phyloP scores from a whole-genome alignment of 2,888 invertebrate genomes.

The Bibio marci region DNA sequence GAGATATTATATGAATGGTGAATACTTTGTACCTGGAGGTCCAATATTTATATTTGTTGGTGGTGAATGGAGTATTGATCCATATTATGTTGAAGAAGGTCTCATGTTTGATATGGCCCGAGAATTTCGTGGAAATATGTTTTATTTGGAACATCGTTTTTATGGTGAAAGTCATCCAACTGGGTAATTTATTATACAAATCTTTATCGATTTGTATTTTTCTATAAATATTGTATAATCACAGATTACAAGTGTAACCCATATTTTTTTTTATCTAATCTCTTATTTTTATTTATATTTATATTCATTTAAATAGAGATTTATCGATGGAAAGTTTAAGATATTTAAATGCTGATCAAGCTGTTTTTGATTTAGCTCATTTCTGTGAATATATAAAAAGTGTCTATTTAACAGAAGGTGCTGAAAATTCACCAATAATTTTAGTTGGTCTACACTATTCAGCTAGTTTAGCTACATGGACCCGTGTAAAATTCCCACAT shows the following conservation, averaged over 20 bases:
- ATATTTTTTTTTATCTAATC: too few species aligned
- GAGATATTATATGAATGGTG: conserved; percentile 1
- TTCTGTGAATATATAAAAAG: conserved; percentile 31
- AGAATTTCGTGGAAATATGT: conserved; percentile 36
- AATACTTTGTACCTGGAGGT: conserved; percentile 23
- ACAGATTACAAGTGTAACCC: too few species aligned
- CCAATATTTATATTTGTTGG: conserved; percentile 45
- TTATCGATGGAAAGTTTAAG: conserved; percentile 30
- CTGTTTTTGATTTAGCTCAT: conserved; percentile 38
- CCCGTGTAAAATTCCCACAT: conserved; percentile 38
- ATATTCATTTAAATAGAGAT: neutral
- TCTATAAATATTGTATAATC: too few species aligned
- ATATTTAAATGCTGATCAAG: conserved; percentile 39
- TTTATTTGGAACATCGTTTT: conserved; percentile 57
- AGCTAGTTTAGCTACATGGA: conserved; percentile 40
- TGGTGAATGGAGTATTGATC: conserved; percentile 28
- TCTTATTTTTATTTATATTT: too few species aligned
- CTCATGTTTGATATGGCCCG: conserved; percentile 30
- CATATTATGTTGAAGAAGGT: too few species aligned
- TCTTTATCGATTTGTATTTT: too few species aligned
- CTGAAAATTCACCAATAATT: conserved; percentile 10
- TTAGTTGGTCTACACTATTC: conserved; percentile 21
- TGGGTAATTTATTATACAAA: too few species aligned
- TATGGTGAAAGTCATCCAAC: conserved; percentile 52
- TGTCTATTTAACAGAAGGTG: neutral